Evolutionary conservation across 2,797 vertebrate species (phyloP).

Genomic region (Phrynocephalus forsythii): DNA sequence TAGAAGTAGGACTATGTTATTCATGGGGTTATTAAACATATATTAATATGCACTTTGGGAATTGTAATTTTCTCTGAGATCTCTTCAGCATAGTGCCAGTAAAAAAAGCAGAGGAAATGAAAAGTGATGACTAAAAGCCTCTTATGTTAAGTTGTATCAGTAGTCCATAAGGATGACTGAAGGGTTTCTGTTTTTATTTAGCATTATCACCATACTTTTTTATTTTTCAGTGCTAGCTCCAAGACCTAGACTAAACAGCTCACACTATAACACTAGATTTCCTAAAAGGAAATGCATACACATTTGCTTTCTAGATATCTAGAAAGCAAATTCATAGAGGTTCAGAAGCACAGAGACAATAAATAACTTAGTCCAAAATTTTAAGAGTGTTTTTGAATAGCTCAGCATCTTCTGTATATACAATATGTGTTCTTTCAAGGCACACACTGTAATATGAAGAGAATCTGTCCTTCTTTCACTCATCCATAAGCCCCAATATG

Average conservation of each 20-base stretch:
- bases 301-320: slow-evolving; percentile 18
- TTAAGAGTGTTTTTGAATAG: slow-evolving; percentile 15
- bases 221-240: neutral
- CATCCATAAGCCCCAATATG: neutral
- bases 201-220: neutral
- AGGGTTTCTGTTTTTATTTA: neutral
- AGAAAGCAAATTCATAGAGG: slow-evolving; percentile 3
- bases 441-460: neutral
- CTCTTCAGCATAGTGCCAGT: slow-evolving; percentile 3
- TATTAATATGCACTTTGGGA: slow-evolving; percentile 35
- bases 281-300: neutral
- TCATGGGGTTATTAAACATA: neutral
- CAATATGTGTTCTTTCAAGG: neutral
- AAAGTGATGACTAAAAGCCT: slow-evolving; percentile 20
- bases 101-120: slow-evolving; percentile 30
- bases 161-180: neutral
- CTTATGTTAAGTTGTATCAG: slow-evolving; percentile 9
- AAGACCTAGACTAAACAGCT: slow-evolving; percentile 35
- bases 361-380: slow-evolving; percentile 17
- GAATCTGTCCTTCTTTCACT: neutral
- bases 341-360: neutral
- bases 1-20: neutral
- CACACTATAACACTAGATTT: slow-evolving; percentile 24
- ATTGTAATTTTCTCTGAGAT: slow-evolving; percentile 29
- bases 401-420: neutral